Conservation (phyloP, 2,888 invertebrate species). For the Tineola bisselliella region DNA sequence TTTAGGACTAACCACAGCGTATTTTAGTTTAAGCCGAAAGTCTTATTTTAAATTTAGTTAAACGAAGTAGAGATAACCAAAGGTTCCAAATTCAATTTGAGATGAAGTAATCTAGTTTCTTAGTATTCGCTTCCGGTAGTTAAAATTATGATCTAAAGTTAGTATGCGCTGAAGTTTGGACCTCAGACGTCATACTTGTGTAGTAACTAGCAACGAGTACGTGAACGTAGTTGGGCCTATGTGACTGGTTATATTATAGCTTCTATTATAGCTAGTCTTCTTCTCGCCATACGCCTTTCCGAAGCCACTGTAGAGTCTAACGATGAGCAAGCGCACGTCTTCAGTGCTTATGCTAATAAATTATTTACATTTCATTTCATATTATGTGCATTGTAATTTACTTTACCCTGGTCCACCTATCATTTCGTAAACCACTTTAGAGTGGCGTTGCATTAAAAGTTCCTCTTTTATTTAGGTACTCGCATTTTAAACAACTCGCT, state of each 20-base stretch:
- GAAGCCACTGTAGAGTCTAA: no score
- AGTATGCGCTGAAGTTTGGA: background rate
- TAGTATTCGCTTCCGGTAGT: background rate
- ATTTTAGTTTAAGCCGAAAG: no score
- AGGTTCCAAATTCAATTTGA: background rate
- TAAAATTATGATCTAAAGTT: conserved; percentile 1
- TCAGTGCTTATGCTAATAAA: no score
- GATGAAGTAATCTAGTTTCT: background rate
- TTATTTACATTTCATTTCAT: no score
- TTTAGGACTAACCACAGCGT: no score
- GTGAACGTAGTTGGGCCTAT: background rate
- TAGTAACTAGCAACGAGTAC: background rate
- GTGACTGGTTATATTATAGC: no score
- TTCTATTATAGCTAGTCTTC: no score
- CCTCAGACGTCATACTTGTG: background rate
- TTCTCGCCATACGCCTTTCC: no score
- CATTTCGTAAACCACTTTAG: background rate
- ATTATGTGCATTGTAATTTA: no score
- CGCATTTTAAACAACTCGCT: background rate
- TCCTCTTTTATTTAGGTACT: conserved; percentile 10
- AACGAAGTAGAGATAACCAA: no score
- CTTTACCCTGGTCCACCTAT: background rate
- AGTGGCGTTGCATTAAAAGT: conserved; percentile 9
- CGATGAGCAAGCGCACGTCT: no score
- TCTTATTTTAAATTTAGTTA: no score